Percentiles rank a stretch among this genome's conserved stretches.
These are phyloP conservation scores for Notospermus geniculatus DNA, from an alignment of 1,140 invertebrate genomes.

Conservation along the genomic window DNA sequence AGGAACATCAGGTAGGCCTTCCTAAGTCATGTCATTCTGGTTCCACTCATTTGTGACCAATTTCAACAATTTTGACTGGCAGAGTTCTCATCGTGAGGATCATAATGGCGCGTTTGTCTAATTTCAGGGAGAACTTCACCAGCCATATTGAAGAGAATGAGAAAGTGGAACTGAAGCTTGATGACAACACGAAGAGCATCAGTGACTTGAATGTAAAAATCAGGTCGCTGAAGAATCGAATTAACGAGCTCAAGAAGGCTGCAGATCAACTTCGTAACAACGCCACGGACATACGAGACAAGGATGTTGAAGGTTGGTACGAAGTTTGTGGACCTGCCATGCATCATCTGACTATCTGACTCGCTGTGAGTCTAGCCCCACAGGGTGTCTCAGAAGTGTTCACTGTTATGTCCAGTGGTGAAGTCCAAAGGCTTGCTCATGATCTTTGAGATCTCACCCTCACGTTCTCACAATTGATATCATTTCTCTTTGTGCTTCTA, in stretches of 20 bases:
- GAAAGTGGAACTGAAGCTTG: conserved; percentile 65
- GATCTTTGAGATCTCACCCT: neutral
- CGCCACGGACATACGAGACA: conserved; percentile 88
- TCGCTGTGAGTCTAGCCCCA: no score
- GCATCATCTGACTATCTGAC: no score
- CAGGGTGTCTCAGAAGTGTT: no score
- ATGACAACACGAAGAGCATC: conserved; percentile 74
- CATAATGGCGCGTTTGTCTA: no score
- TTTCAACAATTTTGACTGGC: no score
- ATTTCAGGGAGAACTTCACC: conserved; percentile 58
- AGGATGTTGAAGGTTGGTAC: conserved; percentile 90
- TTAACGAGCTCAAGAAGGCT: conserved; percentile 69
- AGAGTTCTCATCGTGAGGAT: no score
- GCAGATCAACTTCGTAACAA: conserved; percentile 77
- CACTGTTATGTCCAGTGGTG: no score
- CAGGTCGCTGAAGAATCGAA: conserved; percentile 70
- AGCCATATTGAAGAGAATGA: conserved; percentile 61
- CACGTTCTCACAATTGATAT: neutral
- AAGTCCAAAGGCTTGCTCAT: no score
- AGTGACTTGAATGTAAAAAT: conserved; percentile 75
- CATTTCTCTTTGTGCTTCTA: conserved; percentile 7
- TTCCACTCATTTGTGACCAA: no score
- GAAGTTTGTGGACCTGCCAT: no score
- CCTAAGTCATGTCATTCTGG: no score
- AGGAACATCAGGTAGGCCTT: conserved; percentile 61